These are phyloP conservation scores for Montifringilla adamsi DNA, from an alignment of 2,113 vertebrate species.

Conservation along the genomic window DNA sequence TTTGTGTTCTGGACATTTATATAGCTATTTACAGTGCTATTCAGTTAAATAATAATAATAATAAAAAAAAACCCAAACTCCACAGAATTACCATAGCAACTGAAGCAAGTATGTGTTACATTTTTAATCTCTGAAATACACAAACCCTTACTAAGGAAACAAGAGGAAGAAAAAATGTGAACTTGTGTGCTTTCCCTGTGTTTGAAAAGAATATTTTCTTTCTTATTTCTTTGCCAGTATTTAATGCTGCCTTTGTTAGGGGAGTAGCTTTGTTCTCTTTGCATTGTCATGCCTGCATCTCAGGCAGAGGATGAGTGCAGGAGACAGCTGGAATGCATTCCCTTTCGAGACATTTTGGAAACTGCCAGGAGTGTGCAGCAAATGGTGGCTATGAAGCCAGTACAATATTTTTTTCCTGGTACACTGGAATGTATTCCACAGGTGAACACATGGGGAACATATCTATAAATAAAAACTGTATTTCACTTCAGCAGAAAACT, in stretches of 20 bases:
- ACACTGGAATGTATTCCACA: not conserved
- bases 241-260: conserved; percentile 20
- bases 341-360: not conserved
- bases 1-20: conserved; percentile 57
- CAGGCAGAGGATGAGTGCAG: not conserved
- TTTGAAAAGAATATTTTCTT: conserved; percentile 27
- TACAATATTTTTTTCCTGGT: not conserved
- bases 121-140: conserved; percentile 27
- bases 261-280: conserved; percentile 26
- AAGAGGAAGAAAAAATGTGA: not conserved
- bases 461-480: not conserved
- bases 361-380: conserved; percentile 7
- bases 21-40: conserved; percentile 49
- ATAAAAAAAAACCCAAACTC: not conserved
- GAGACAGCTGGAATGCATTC: not conserved
- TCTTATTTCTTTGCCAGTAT: not conserved
- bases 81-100: conserved; percentile 57
- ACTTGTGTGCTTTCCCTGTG: not conserved
- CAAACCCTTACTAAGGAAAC: not conserved
- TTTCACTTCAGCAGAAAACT: not conserved
- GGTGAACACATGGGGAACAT: not conserved
- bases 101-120: not conserved
- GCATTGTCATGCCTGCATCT: not conserved
- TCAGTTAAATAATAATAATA: conserved; percentile 21
- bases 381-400: conserved; percentile 35